phyloP scores from a whole-genome alignment of 2,888 invertebrate genomes.

The Cantharis rufa region DNA sequence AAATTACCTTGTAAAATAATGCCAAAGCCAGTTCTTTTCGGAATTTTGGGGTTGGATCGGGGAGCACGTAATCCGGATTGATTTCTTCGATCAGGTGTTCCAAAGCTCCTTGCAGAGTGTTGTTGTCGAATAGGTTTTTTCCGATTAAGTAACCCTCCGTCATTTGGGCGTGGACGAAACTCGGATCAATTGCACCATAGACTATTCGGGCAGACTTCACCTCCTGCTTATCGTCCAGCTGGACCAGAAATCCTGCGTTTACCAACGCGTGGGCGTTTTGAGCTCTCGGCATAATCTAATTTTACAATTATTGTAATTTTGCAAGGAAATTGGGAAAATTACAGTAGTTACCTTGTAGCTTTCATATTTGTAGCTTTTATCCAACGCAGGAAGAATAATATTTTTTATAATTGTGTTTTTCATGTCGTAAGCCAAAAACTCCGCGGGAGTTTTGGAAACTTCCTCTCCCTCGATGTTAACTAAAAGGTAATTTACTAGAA shows the following conservation, averaged over 20 bases:
- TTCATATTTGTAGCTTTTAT: background rate
- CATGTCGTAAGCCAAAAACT: conserved; percentile 23
- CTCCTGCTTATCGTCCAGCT: conserved; percentile 56
- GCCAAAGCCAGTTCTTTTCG: conserved; percentile 72
- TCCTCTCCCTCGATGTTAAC: conserved; percentile 40
- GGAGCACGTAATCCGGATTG: conserved; percentile 62
- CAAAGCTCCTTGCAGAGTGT: conserved; percentile 55
- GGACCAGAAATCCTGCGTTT: conserved; percentile 71
- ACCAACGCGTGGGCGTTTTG: conserved; percentile 75
- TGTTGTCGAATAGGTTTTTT: conserved; percentile 50
- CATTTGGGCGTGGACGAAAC: conserved; percentile 56
- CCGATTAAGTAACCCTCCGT: conserved; percentile 57
- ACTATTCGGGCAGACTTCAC: conserved; percentile 61
- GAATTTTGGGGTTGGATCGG: conserved; percentile 70
- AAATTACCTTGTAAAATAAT: conserved; percentile 74
- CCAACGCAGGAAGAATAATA: conserved; percentile 23
- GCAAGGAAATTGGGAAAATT: no score
- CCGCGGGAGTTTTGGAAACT: conserved; percentile 30
- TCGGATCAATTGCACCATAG: conserved; percentile 65
- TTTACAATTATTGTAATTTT: no score
- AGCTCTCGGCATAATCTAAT: conserved; percentile 69
- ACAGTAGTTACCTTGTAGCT: background rate
- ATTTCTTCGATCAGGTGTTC: conserved; percentile 62
- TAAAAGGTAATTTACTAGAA: conserved; percentile 30
- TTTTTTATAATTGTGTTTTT: conserved; percentile 51